phyloP scores from a whole-genome alignment of 2,113 vertebrate species.

The Spea multiplicata region DNA sequence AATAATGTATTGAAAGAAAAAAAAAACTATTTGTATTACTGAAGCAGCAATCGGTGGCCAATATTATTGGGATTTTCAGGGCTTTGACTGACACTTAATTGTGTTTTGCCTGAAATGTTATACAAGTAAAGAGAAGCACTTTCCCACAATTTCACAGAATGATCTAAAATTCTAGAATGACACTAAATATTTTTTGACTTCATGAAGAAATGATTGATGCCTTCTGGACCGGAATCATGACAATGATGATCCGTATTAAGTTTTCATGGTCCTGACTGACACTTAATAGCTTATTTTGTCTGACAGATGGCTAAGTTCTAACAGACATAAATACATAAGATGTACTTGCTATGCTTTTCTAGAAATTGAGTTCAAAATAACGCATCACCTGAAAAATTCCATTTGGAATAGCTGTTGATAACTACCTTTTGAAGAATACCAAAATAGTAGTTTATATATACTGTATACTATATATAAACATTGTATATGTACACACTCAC shows the following conservation, averaged over 20 bases:
- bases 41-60: conserved; percentile 26
- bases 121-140: conserved; percentile 27
- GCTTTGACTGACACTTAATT: conserved; percentile 44
- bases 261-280: conserved; percentile 45
- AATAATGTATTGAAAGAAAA: conserved; percentile 26
- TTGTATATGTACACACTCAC: too few species aligned
- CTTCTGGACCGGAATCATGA: conserved; percentile 30
- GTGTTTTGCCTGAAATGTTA: conserved; percentile 19
- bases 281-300: conserved; percentile 40
- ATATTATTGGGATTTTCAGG: conserved; percentile 11
- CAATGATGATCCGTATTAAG: conserved; percentile 38
- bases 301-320: conserved; percentile 44
- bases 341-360: conserved; percentile 39
- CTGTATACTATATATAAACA: too few species aligned
- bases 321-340: conserved; percentile 26
- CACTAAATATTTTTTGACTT: conserved; percentile 40
- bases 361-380: conserved; percentile 44
- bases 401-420: background rate
- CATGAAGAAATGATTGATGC: conserved; percentile 41
- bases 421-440: background rate
- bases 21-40: conserved; percentile 31
- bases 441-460: too few species aligned
- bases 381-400: conserved; percentile 8
- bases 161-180: conserved; percentile 31
- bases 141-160: conserved; percentile 29